Conservation (phyloP, 2,113 vertebrate genomes). For the Chionis minor region DNA sequence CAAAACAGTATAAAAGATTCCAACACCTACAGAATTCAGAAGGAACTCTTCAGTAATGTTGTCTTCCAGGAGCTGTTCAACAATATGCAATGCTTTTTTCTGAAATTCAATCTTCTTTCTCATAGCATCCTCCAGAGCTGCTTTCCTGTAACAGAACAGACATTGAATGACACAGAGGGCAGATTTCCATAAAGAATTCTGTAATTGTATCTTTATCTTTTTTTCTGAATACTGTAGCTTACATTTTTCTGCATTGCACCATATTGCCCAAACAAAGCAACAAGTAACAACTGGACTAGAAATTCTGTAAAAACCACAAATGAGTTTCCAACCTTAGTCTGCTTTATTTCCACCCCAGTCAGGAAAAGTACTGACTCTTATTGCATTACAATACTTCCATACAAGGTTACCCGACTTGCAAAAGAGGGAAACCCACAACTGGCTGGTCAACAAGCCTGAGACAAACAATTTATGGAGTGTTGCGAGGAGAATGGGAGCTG, state of each 20-base stretch:
- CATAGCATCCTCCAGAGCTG: slow-evolving; percentile 79
- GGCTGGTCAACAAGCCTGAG: not conserved
- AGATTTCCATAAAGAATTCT: not conserved
- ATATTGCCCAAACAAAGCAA: not conserved
- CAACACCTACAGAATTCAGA: slow-evolving; percentile 83
- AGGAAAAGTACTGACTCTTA: not conserved
- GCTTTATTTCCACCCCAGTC: not conserved
- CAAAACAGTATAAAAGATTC: not conserved
- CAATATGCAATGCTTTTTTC: slow-evolving; percentile 82
- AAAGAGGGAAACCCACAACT: not conserved
- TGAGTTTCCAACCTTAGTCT: not conserved
- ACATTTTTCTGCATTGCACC: not conserved
- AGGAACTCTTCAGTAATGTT: slow-evolving; percentile 88
- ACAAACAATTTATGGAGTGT: not conserved
- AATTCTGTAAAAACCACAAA: not conserved
- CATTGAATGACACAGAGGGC: not conserved
- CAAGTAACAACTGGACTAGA: not conserved
- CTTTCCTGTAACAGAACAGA: slow-evolving; percentile 77
- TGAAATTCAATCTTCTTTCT: slow-evolving; percentile 85
- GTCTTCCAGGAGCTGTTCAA: slow-evolving; percentile 89
- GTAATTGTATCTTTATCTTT: fast-evolving
- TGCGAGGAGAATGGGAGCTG: not conserved
- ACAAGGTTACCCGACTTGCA: not conserved
- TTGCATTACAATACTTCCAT: not conserved
- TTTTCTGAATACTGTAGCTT: not conserved